phyloP scores from a whole-genome alignment of 1,140 invertebrate genomes.

The Rhizoglyphus robini region DNA sequence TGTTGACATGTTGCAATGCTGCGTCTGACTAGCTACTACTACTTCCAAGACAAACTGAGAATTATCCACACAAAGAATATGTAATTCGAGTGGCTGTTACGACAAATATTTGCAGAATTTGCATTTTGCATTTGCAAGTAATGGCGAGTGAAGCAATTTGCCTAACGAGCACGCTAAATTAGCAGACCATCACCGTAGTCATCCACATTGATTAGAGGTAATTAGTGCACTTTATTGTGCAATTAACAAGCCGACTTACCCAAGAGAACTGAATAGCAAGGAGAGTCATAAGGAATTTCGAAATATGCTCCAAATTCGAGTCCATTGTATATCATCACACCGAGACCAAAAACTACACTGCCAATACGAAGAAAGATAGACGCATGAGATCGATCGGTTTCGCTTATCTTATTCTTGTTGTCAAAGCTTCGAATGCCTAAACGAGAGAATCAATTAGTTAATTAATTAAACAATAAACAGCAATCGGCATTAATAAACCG shows the following conservation, averaged over 20 bases:
- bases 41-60: too few species aligned
- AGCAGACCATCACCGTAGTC: too few species aligned
- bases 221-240: too few species aligned
- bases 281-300: constrained; percentile 70
- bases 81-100: too few species aligned
- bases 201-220: too few species aligned
- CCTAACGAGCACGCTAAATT: too few species aligned
- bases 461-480: neutral
- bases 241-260: constrained; percentile 19
- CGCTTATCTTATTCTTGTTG: constrained; percentile 64
- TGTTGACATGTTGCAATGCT: too few species aligned
- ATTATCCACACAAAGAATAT: too few species aligned
- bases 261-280: constrained; percentile 68
- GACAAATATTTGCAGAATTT: too few species aligned
- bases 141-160: too few species aligned
- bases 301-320: constrained; percentile 87
- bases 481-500: neutral
- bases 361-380: constrained; percentile 92
- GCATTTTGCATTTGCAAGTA: too few species aligned
- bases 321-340: constrained; percentile 93
- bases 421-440: neutral
- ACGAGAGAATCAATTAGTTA: neutral
- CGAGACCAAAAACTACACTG: constrained; percentile 87
- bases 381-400: constrained; percentile 81
- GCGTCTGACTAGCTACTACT: too few species aligned